Percentiles rank a stretch among this genome's conserved stretches.
Evolutionary conservation across 2,113 vertebrate genomes (phyloP).

Genomic region (Nothobranchius furzeri): DNA sequence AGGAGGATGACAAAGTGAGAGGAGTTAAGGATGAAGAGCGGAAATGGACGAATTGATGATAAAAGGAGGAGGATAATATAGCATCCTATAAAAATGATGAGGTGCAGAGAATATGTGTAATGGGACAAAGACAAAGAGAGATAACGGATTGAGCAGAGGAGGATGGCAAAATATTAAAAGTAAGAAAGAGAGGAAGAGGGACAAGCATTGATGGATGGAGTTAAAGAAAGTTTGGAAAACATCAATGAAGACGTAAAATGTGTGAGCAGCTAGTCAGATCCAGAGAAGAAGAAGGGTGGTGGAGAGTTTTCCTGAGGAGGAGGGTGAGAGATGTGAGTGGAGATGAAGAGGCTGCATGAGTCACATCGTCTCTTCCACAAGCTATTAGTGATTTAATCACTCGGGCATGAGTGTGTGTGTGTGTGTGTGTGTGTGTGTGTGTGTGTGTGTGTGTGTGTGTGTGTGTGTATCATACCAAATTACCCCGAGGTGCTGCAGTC

Average conservation of each 20-base stretch:
- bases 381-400: slow-evolving; percentile 72
- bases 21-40: slow-evolving; percentile 29
- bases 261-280: slow-evolving; percentile 13
- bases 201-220: slow-evolving; percentile 15
- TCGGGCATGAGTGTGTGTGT: slow-evolving; percentile 45
- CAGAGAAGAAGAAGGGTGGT: slow-evolving; percentile 23
- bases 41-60: slow-evolving; percentile 28
- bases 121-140: slow-evolving; percentile 24
- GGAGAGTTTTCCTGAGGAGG: slow-evolving; percentile 21
- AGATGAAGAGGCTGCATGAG: slow-evolving; percentile 62
- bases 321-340: slow-evolving; percentile 35
- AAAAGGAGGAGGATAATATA: slow-evolving; percentile 33
- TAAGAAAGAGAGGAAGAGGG: slow-evolving; percentile 17
- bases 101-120: slow-evolving; percentile 15
- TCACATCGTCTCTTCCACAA: slow-evolving; percentile 62
- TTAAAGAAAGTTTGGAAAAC: slow-evolving; percentile 4
- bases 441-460: slow-evolving; percentile 23
- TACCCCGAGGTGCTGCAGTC: slow-evolving; percentile 56
- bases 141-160: slow-evolving; percentile 19
- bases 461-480: slow-evolving; percentile 55
- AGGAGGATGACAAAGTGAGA: background rate
- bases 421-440: slow-evolving; percentile 26
- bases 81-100: slow-evolving; percentile 41
- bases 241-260: background rate
- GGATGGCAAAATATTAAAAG: slow-evolving; percentile 20